Evolutionary conservation across 2,888 invertebrate species (phyloP).

Genomic region (Koerneria pararmatus): DNA sequence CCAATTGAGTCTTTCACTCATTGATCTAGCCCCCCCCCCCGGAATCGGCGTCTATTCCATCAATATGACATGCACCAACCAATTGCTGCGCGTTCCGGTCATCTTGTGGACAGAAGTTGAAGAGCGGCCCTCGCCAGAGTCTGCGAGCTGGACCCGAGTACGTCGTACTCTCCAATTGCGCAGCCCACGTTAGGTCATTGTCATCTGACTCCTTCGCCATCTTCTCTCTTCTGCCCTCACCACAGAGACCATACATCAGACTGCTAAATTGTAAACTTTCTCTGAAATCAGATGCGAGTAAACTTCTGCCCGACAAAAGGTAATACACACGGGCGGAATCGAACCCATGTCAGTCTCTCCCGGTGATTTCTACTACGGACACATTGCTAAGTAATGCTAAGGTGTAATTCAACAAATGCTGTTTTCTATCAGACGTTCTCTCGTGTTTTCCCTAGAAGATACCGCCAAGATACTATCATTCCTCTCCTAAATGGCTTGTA

Average conservation of each 20-base stretch:
- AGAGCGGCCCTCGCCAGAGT: slow-evolving; percentile 99
- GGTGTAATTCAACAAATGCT: background rate
- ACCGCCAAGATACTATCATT: too few species aligned
- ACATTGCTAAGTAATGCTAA: background rate
- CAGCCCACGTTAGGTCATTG: background rate
- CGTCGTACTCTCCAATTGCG: background rate
- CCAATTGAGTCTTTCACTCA: background rate
- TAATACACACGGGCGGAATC: too few species aligned
- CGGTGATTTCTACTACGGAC: too few species aligned
- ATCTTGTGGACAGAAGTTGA: slow-evolving; percentile 90
- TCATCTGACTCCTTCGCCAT: background rate
- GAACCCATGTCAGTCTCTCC: too few species aligned
- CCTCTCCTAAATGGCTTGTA: too few species aligned
- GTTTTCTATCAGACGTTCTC: too few species aligned
- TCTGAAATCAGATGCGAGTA: too few species aligned
- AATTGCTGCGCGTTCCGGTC: too few species aligned
- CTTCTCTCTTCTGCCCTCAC: background rate
- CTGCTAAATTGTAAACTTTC: background rate
- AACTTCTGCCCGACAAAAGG: too few species aligned
- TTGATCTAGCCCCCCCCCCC: too few species aligned
- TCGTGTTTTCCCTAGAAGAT: too few species aligned
- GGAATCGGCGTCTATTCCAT: slow-evolving; percentile 11
- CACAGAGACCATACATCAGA: slow-evolving; percentile 16
- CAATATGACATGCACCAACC: slow-evolving; percentile 12
- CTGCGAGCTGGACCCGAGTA: slow-evolving; percentile 79